Percentiles rank a stretch among this genome's conserved stretches.
Evolutionary conservation across 2,113 vertebrate species (phyloP).

Genomic region (Bombycilla garrulus): DNA sequence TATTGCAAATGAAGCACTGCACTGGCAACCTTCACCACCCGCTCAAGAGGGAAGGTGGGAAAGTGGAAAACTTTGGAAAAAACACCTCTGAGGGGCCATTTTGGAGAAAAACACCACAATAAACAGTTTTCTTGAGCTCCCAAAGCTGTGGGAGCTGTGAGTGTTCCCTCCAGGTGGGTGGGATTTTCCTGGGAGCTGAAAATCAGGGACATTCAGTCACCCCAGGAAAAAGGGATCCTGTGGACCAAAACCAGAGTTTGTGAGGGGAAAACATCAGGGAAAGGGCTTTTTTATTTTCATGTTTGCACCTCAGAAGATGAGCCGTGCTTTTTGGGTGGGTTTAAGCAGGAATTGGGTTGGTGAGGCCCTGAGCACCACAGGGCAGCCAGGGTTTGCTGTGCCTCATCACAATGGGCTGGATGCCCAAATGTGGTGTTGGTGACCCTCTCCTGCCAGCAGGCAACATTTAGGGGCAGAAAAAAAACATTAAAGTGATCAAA

Average conservation of each 20-base stretch:
- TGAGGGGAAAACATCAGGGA: not conserved
- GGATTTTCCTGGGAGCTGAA: not conserved
- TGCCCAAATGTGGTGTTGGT: fast-evolving
- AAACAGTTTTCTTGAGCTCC: not conserved
- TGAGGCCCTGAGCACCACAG: not conserved
- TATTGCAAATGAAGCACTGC: not conserved
- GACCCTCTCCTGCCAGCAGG: not conserved
- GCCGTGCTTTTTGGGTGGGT: not conserved
- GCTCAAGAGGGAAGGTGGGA: not conserved
- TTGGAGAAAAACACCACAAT: not conserved
- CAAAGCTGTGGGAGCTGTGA: not conserved
- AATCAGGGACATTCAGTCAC: not conserved
- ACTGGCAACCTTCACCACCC: not conserved
- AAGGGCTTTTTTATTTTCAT: not conserved
- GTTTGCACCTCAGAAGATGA: not conserved
- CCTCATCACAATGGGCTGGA: not conserved
- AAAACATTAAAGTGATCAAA: not conserved
- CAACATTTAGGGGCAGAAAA: not conserved
- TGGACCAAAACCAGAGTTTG: not conserved
- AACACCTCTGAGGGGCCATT: not conserved
- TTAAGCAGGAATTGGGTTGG: not conserved
- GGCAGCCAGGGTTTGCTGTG: fast-evolving
- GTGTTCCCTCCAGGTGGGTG: fast-evolving
- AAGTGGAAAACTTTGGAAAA: not conserved
- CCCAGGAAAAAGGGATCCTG: not conserved